Base-by-base conservation (phyloP, 1,140 invertebrate species). In the Microplitis demolitor region DNA sequence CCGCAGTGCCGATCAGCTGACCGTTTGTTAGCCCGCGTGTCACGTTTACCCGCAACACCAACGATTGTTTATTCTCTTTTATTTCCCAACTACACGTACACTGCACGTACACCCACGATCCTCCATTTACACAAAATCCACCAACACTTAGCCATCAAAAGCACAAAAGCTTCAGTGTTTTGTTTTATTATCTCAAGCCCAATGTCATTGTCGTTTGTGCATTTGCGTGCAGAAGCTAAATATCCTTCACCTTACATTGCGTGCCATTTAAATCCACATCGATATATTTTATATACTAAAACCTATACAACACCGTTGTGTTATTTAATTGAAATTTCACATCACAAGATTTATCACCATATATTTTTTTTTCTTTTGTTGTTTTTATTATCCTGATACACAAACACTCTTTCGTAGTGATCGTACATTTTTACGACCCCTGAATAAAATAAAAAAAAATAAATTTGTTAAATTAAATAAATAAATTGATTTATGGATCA, bases 1-100 rank as follows among this genome's bases (percentile, higher is more conserved):
- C 24, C 2, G 24, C 69, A 63, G 3, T n/a, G 14, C 63, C 66
- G 67, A 74, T 69, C 72, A 74, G 72, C 72, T 74, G 72, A 74
- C 62, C 63, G 67, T 67, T 39, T 39, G 13, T 37, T 16, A 24
- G 4, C 51, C 11, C 16, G 37, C 39, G 63, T 53, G 4, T 51
- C 9, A 16, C 37, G 16, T 66, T 24, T n/a, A 39, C 39, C 63
- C 53, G 45, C 45, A 16, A 5, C n/a, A 50, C 16, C 14, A 51
- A 11, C 24, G 3, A 34, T 33, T 53, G 9, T 39, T 39, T 62
- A 5, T 33, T 13, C 13, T 13, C 13, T 45, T 13, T n/a, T 6
- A 39, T n/a, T 64, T 13, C 14, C 54, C 53, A 60, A 54, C 39
- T 9, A 45, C 39, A 45, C 5, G 31, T 16, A 39, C 69, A 51